Conservation (phyloP, 64 coral and sea anemone species). For the Pocillopora verrucosa region DNA sequence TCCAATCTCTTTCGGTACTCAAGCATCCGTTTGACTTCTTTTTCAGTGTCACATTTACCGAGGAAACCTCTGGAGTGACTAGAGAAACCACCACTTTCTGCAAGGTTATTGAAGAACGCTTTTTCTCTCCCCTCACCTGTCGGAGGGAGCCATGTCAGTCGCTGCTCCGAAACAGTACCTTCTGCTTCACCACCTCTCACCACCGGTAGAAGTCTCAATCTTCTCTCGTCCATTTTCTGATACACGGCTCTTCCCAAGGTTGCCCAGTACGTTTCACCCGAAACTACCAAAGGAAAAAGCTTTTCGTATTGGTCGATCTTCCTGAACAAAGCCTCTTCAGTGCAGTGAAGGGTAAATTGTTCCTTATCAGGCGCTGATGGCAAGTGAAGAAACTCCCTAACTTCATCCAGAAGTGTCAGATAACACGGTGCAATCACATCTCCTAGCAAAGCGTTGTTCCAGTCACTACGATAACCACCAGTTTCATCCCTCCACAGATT, state of each 20-base stretch:
- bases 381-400: constrained; percentile 34
- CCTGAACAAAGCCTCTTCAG: neutral
- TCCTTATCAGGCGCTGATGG: neutral
- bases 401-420: constrained; percentile 49
- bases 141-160: constrained; percentile 51
- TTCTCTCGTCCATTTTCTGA: constrained; percentile 35
- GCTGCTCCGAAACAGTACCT: too few species aligned
- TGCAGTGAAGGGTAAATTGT: constrained; percentile 6
- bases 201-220: constrained; percentile 65
- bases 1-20: neutral
- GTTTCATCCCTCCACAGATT: constrained; percentile 56
- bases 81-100: neutral
- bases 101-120: constrained; percentile 63
- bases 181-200: neutral
- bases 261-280: constrained; percentile 17
- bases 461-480: constrained; percentile 34
- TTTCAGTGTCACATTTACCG: neutral
- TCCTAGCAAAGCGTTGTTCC: constrained; percentile 61
- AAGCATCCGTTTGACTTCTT: neutral
- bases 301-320: neutral
- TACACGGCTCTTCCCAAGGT: constrained; percentile 44
- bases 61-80: neutral
- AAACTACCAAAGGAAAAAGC: neutral
- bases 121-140: constrained; percentile 35
- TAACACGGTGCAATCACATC: constrained; percentile 82